Base-by-base conservation (phyloP, 2,888 invertebrate genomes). In the Sabatieria punctata region DNA sequence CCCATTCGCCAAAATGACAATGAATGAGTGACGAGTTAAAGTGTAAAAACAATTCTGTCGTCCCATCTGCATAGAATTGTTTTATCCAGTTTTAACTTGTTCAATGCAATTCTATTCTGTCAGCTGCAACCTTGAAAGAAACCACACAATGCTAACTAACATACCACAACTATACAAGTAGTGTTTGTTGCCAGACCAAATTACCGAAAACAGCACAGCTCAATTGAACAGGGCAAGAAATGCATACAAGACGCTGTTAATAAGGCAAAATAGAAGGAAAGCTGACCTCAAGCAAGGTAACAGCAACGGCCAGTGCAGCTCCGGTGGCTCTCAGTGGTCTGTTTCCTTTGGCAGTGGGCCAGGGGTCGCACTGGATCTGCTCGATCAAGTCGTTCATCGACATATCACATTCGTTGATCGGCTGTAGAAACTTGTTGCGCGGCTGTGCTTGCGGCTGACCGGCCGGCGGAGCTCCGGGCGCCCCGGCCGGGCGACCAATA, bases 281-380 rank as follows among this genome's bases (percentile, higher is more conserved):
- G n/a, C n/a, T 41, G 52, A 75, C 75, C 71, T 97, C 95, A 41
- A 97, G 71, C 37, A 97, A 73, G 19, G 93, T 91, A 22, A 95
- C 85, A 53, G 95, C 97, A 54, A 97, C 82, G 0, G 91, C 85
- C 4, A 97, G 71, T 15, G 97, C 97, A n/a, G 86, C 83, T 22
- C 97, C 97, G 30, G 91, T 89, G 46, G 91, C 89, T 53, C 97
- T 73, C 44, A 97, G 72, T 2, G 89, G 79, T 48, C 97, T 76
- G 68, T 89, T 91, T 33, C 95, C 95, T 61, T 89, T 85, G 36
- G 83, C 77, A 15, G 93, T 81, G 6, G 91, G 89, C 97, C 97
- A 97, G 1, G 82, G 81, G 65, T 84, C 83, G 45, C 81, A 72
- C 55, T 85, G 85, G 49, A 85, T 72, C 69, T 89, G 86, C 51